Evolutionary conservation across 2,888 invertebrate genomes (phyloP).

Genomic region (Chaetogeoica ovagalla): DNA sequence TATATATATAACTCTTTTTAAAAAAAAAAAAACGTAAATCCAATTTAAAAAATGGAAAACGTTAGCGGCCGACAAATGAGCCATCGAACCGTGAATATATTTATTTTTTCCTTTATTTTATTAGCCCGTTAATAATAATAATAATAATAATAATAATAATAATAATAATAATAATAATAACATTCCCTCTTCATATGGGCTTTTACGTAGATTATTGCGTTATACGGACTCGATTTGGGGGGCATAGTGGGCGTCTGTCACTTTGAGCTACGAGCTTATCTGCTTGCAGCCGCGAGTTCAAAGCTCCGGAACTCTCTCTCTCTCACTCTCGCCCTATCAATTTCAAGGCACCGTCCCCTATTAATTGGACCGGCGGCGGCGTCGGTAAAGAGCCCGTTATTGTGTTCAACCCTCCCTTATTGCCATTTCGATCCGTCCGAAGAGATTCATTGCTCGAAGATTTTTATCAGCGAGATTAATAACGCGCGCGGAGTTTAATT

Average conservation of each 20-base stretch:
- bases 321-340: conserved; percentile 51
- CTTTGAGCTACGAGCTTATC: conserved; percentile 51
- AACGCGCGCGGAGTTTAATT: conserved; percentile 3
- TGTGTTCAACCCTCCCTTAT: conserved; percentile 16
- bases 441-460: conserved; percentile 51
- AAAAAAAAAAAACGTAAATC: conserved; percentile 27
- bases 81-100: conserved; percentile 38
- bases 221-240: neutral
- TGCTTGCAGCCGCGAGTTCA: conserved; percentile 26
- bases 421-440: neutral
- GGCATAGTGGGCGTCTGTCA: conserved; percentile 40
- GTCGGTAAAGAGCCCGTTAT: conserved; percentile 39
- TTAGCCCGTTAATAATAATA: conserved; percentile 8
- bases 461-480: conserved; percentile 44
- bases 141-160: neutral
- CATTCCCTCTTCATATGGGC: conserved; percentile 35
- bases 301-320: conserved; percentile 52
- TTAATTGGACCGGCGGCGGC: conserved; percentile 49
- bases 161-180: neutral
- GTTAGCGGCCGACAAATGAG: conserved; percentile 27
- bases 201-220: conserved; percentile 52
- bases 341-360: conserved; percentile 50
- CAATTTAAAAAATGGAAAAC: conserved; percentile 25
- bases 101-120: conserved; percentile 34
- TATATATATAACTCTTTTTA: neutral